These are phyloP conservation scores for Hydractinia echinata DNA, from an alignment of 30 jellyfish, hydroid and myxozoan genomes.

Conservation along the genomic window DNA sequence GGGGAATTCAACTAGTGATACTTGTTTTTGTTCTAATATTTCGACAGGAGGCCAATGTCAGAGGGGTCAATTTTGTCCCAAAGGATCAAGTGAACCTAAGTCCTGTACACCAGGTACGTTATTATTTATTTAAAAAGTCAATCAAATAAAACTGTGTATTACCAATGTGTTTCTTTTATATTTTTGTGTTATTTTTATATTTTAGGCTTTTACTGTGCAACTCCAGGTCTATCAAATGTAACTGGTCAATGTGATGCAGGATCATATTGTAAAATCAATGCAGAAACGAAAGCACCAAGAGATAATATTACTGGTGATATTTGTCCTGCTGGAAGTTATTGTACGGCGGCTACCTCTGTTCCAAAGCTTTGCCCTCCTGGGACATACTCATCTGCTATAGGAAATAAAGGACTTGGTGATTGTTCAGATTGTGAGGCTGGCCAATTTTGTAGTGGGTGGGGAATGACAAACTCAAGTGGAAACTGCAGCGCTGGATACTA, in stretches of 20 bases:
- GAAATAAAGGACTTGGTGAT: slow-evolving; percentile 58
- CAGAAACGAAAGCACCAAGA: slow-evolving; percentile 62
- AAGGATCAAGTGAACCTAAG: slow-evolving; percentile 65
- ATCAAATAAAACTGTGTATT: slow-evolving; percentile 26
- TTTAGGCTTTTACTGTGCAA: slow-evolving; percentile 64
- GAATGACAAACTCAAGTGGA: slow-evolving; percentile 69
- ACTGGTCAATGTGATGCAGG: slow-evolving; percentile 89
- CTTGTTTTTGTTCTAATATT: slow-evolving; percentile 56
- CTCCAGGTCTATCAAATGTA: slow-evolving; percentile 53
- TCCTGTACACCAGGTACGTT: slow-evolving; percentile 71
- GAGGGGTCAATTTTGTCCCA: slow-evolving; percentile 76
- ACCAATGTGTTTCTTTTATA: no score
- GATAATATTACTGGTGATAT: slow-evolving; percentile 76
- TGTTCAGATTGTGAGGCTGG: slow-evolving; percentile 83
- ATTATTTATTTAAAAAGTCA: not conserved
- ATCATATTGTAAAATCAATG: slow-evolving; percentile 63
- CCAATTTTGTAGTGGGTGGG: slow-evolving; percentile 63
- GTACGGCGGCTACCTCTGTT: slow-evolving; percentile 58
- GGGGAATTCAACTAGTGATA: slow-evolving; percentile 48
- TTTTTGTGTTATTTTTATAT: not conserved
- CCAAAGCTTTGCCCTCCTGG: slow-evolving; percentile 92
- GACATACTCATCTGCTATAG: slow-evolving; percentile 59
- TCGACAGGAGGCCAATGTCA: slow-evolving; percentile 93
- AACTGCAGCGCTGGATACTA: slow-evolving; percentile 82
- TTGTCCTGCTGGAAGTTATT: slow-evolving; percentile 85